Conservation (phyloP, 2,113 vertebrate genomes). For the Pollachius pollachius region DNA sequence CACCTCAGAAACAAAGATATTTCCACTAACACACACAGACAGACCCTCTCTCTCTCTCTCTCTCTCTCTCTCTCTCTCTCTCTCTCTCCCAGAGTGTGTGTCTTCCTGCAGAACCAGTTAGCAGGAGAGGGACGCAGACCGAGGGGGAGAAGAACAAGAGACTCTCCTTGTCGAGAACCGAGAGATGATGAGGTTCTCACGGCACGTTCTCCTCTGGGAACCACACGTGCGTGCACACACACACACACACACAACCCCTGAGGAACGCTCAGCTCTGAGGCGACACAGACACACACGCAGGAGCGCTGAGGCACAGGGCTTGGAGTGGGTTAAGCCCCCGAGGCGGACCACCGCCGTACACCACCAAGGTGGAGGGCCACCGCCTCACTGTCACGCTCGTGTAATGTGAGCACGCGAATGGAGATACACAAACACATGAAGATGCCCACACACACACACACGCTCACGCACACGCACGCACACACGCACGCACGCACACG, state of each 20-base stretch:
- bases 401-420: no score
- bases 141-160: constrained; percentile 66
- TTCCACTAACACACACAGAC: no score
- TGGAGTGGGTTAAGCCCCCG: no score
- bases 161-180: constrained; percentile 77
- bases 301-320: no score
- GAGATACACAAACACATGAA: constrained; percentile 21
- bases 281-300: constrained; percentile 49
- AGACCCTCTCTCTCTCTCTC: no score
- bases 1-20: background rate
- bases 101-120: constrained; percentile 78
- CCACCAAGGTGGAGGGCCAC: no score
- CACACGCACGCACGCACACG: background rate
- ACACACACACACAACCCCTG: constrained; percentile 33
- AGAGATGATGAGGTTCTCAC: constrained; percentile 70
- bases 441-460: constrained; percentile 35
- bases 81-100: constrained; percentile 53
- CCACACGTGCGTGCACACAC: constrained; percentile 49
- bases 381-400: no score
- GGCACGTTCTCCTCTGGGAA: constrained; percentile 66
- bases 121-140: constrained; percentile 68
- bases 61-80: constrained; percentile 7
- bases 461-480: background rate
- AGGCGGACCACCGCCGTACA: no score
- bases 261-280: background rate